Percentiles rank a stretch among this genome's conserved stretches.
Evolutionary conservation across 2,113 vertebrate genomes (phyloP).

Genomic region (Copsychus sechellarum): DNA sequence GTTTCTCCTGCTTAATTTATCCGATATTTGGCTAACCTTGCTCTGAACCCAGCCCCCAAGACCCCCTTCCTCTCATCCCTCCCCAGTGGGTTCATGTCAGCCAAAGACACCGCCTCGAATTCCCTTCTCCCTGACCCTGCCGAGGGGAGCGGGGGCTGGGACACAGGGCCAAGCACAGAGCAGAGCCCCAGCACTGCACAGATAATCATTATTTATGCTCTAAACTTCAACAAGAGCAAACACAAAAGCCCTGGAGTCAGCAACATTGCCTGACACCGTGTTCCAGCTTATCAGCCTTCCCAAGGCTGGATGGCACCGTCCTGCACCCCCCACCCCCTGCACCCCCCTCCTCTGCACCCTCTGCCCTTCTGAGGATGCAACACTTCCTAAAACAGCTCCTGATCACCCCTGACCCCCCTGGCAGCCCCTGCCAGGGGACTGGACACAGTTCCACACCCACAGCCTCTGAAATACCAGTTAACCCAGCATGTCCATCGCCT

Average conservation of each 20-base stretch:
- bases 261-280: background rate
- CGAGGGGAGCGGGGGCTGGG: constrained; percentile 9
- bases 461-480: background rate
- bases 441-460: rapidly evolving
- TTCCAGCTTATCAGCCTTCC: background rate
- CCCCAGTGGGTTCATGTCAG: constrained; percentile 59
- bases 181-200: background rate
- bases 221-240: background rate
- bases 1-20: constrained; percentile 88
- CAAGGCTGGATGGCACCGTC: background rate
- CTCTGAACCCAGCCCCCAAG: constrained; percentile 89
- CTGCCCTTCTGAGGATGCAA: background rate
- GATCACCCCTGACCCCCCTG: rapidly evolving
- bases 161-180: background rate
- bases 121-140: constrained; percentile 54
- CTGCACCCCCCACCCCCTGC: background rate
- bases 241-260: constrained; percentile 25
- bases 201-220: constrained; percentile 44
- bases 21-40: constrained; percentile 96
- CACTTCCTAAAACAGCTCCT: rapidly evolving
- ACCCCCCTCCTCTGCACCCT: background rate
- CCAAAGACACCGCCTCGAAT: constrained; percentile 49
- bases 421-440: background rate
- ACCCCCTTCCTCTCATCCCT: constrained; percentile 79
- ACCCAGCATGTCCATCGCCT: background rate